phyloP scores from a whole-genome alignment of 2,797 vertebrate genomes.

The Clamator glandarius region DNA sequence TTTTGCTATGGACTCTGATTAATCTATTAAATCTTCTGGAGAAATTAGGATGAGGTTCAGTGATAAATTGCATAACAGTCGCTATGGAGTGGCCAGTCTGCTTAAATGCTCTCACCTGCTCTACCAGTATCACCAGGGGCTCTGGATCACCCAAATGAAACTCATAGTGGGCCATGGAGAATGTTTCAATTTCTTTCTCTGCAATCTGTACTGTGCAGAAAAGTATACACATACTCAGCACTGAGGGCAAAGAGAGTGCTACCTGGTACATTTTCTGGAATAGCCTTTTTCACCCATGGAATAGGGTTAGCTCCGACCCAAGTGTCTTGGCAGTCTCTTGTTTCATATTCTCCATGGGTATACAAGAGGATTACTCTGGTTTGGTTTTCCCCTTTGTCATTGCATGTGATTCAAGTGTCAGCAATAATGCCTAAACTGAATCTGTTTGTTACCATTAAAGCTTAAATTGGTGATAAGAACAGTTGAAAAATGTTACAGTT shows the following conservation, averaged over 20 bases:
- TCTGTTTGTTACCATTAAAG: not conserved
- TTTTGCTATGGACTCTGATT: not conserved
- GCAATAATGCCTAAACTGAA: not conserved
- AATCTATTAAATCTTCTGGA: not conserved
- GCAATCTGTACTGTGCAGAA: not conserved
- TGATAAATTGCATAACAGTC: not conserved
- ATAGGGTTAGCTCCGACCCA: not conserved
- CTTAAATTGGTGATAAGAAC: not conserved
- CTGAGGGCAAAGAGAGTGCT: not conserved
- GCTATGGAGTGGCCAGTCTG: not conserved
- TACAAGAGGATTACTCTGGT: not conserved
- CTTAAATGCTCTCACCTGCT: not conserved
- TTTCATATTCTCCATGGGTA: not conserved
- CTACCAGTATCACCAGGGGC: not conserved
- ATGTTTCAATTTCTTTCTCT: not conserved
- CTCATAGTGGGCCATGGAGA: not conserved
- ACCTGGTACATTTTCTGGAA: not conserved
- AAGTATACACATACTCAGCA: not conserved
- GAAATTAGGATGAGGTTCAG: not conserved
- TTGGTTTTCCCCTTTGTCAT: not conserved
- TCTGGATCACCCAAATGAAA: not conserved
- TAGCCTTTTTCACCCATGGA: not conserved
- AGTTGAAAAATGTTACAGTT: not conserved
- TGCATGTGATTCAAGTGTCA: not conserved
- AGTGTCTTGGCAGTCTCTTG: not conserved